Evolutionary conservation across 2,113 vertebrate species (phyloP).

Genomic region (Entomyzon cyanotis): DNA sequence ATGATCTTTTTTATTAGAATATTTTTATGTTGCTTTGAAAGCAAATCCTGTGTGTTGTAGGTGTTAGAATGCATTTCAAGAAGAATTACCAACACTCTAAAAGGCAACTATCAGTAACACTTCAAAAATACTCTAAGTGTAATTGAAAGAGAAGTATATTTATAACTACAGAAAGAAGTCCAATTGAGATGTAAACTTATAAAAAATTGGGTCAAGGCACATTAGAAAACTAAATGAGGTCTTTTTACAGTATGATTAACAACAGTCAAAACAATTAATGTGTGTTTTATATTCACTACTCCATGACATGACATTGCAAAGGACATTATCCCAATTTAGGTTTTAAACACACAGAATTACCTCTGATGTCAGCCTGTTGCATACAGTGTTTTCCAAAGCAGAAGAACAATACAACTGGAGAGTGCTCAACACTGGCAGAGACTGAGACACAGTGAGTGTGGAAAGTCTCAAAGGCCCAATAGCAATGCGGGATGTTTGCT

Average conservation of each 20-base stretch:
- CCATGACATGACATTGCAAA: accelerated
- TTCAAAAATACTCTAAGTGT: background rate
- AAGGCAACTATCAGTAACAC: background rate
- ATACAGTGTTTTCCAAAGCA: slow-evolving; percentile 88
- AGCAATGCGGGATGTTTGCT: slow-evolving; percentile 91
- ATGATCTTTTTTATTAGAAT: background rate
- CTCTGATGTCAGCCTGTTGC: slow-evolving; percentile 86
- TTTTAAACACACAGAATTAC: slow-evolving; percentile 40
- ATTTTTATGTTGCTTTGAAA: background rate
- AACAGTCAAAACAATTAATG: background rate
- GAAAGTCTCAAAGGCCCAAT: slow-evolving; percentile 91
- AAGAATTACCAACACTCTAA: background rate
- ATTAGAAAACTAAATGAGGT: background rate
- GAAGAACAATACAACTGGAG: slow-evolving; percentile 91
- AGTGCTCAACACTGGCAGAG: slow-evolving; percentile 86
- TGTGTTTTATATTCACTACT: background rate
- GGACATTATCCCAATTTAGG: background rate
- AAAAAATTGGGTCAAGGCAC: background rate
- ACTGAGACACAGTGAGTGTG: slow-evolving; percentile 86
- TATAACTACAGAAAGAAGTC: background rate
- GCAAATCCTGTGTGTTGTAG: background rate
- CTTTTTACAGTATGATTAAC: background rate
- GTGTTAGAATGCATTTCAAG: background rate
- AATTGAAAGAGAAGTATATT: background rate
- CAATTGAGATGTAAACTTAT: background rate